Evolutionary conservation across 2,888 invertebrate species (phyloP).

Genomic region (Hecatera dysodea): DNA sequence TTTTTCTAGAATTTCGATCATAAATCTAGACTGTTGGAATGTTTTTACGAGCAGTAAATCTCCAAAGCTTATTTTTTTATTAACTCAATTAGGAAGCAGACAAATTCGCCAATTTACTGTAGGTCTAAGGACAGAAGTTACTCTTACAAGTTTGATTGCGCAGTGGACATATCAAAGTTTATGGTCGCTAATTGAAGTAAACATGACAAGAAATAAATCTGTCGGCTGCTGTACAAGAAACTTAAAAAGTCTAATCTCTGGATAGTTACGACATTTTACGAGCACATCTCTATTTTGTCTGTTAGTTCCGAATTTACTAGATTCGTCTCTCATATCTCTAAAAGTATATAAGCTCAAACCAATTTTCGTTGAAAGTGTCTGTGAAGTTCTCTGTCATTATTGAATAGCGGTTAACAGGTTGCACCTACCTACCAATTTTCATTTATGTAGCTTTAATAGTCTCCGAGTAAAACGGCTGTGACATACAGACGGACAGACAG

Average conservation of each 20-base stretch:
- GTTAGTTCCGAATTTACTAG: too few relatives aligned
- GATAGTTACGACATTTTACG: background rate
- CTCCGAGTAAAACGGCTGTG: too few relatives aligned
- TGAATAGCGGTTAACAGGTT: too few relatives aligned
- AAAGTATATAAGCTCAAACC: too few relatives aligned
- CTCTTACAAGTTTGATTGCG: conserved; percentile 5
- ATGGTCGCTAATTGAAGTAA: conserved; percentile 1
- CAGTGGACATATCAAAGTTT: conserved; percentile 13
- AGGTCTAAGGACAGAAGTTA: conserved; percentile 27
- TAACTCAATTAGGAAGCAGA: conserved; percentile 61
- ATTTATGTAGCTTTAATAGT: too few relatives aligned
- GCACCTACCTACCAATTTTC: too few relatives aligned
- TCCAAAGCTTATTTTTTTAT: conserved; percentile 40
- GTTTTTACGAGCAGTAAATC: conserved; percentile 31
- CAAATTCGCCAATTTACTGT: conserved; percentile 53
- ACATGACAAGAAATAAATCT: background rate
- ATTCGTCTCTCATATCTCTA: too few relatives aligned
- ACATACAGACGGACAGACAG: too few relatives aligned
- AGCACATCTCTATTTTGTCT: too few relatives aligned
- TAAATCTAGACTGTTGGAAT: conserved; percentile 29
- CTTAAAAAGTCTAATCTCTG: background rate
- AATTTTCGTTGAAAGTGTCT: too few relatives aligned
- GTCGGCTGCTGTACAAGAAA: background rate
- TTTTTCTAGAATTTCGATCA: conserved; percentile 13
- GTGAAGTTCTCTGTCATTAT: too few relatives aligned